Base-by-base conservation (phyloP, 1,140 invertebrate species). In the Hirudo medicinalis region DNA sequence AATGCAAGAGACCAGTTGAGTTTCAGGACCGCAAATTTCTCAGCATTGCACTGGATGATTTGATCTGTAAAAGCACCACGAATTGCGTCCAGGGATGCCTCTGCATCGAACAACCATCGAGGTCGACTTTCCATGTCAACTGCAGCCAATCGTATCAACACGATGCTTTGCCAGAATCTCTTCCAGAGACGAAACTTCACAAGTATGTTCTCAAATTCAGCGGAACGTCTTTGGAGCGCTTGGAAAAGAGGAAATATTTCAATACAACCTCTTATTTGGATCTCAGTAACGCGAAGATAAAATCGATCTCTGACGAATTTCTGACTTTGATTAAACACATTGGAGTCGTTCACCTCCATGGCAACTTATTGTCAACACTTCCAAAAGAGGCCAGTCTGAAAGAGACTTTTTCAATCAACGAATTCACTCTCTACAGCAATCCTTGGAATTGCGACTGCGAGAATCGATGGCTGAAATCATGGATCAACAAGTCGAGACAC, bases 401-500 rank as follows among this genome's bases (percentile, higher is more conserved):
- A 4, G n/a, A 70, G 20, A 13, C 11, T 19, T 54, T 49, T 49
- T n/a, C 19, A 15, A 27, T 70, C 27, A 70, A 22, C 2, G 22
- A 40, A 25, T 25, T 70, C 15, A 70, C 36, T n/a, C 69, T 70
- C 43, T 32, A 70, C 49, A 49, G 25, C 13, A 70, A 70, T n/a
- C 40, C 40, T 6, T 53, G 32, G 32, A 27, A 36, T 25, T 70
- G 69, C 49, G n/a, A 40, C 69, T 70, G 69, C 22, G 8, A 54
- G 29, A 53, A 70, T 54, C 17, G 13, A 8, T 70, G 69, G 69
- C n/a, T 70, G 19, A 70, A 70, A 25, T 29, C 17, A 0, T 70
- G 69, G 69, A 27, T 70, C 36, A 49, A 53, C 22, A 36, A 49
- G 43, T 25, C 25, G 6, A 53, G 53, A n/a, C 19, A 19, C 49